Evolutionary conservation across 2,113 vertebrate genomes (phyloP).

Genomic region (Lamprotornis superbus): DNA sequence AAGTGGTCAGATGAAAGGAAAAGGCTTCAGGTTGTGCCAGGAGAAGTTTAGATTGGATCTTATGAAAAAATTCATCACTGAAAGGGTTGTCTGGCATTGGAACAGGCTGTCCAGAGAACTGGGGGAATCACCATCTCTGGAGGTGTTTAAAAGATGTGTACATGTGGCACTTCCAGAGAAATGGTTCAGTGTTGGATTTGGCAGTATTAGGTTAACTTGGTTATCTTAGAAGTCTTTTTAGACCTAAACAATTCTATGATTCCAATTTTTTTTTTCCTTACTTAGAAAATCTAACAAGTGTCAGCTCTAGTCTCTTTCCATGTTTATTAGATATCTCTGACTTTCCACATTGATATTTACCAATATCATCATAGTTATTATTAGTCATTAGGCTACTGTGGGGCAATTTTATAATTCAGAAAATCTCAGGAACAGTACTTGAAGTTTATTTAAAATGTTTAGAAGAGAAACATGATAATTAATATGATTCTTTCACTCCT

Average conservation of each 20-base stretch:
- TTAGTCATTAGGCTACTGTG: neutral
- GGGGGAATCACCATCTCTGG: neutral
- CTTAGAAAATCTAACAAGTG: neutral
- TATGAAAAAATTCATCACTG: neutral
- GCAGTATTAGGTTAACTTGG: neutral
- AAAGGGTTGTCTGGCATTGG: neutral
- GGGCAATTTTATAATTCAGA: neutral
- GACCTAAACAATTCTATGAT: neutral
- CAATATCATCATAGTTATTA: too few species aligned
- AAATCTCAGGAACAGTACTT: neutral
- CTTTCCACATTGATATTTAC: neutral
- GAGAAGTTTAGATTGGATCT: neutral
- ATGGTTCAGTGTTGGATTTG: neutral
- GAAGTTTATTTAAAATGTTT: neutral
- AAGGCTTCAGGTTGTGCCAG: neutral
- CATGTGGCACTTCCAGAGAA: neutral
- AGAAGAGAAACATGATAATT: neutral
- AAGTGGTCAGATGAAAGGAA: neutral
- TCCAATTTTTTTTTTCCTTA: neutral
- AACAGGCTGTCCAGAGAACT: neutral
- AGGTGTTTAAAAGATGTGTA: neutral
- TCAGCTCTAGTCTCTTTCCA: neutral
- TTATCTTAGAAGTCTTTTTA: neutral
- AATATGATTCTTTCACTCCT: neutral
- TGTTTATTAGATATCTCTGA: neutral